A percentile compares a stretch with the other conserved stretches of the same genome.
These are phyloP conservation scores for Abrostola triplasia DNA, from an alignment of 2,888 invertebrate species.

Conservation along the genomic window DNA sequence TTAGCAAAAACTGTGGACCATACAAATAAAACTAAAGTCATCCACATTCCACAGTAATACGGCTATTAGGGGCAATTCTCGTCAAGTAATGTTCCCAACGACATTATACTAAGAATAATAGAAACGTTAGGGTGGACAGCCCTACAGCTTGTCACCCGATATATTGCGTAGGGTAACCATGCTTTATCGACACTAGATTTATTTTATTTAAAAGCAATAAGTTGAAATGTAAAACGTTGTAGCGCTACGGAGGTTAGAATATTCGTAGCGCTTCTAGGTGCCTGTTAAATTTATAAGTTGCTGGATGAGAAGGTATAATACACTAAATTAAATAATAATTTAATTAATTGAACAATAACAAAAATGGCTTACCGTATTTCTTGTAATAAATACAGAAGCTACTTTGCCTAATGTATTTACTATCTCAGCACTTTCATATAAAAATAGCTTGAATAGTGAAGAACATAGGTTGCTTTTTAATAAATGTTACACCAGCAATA, in stretches of 20 bases:
- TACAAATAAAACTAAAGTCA: slow-evolving; percentile 54
- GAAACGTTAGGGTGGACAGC: slow-evolving; percentile 67
- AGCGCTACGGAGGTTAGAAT: too few relatives aligned
- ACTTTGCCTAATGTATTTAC: too few relatives aligned
- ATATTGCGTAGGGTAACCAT: slow-evolving; percentile 70
- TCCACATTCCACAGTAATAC: slow-evolving; percentile 56
- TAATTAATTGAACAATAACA: too few relatives aligned
- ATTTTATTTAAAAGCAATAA: background rate
- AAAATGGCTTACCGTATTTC: too few relatives aligned
- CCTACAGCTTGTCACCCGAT: slow-evolving; percentile 75
- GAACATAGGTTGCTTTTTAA: too few relatives aligned
- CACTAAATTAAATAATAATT: too few relatives aligned
- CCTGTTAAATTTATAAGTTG: too few relatives aligned
- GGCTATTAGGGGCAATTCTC: slow-evolving; percentile 73
- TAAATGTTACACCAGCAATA: background rate
- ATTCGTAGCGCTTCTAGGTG: background rate
- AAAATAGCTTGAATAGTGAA: too few relatives aligned
- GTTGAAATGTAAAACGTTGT: background rate
- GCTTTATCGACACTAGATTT: background rate
- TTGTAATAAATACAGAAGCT: too few relatives aligned
- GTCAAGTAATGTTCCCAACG: slow-evolving; percentile 71
- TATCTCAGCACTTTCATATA: too few relatives aligned
- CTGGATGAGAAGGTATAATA: too few relatives aligned
- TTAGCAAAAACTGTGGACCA: slow-evolving; percentile 40
- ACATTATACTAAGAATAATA: slow-evolving; percentile 78